Conservation (phyloP, 1,140 invertebrate genomes). For the Scaptodrosophila lebanonensis region DNA sequence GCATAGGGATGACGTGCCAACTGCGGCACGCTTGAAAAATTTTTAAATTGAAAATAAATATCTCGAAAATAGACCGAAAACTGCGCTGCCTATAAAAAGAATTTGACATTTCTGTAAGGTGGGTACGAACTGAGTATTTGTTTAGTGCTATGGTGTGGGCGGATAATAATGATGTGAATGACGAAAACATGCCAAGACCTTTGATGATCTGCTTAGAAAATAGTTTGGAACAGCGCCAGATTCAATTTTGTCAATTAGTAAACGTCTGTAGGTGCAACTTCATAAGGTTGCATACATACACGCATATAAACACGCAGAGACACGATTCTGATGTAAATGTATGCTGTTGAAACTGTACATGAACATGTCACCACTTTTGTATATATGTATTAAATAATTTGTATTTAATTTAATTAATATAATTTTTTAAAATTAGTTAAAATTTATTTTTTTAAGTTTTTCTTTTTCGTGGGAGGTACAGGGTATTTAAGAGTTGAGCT, state of each 20-base stretch:
- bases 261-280: constrained; percentile 46
- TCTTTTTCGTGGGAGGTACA: too few species aligned
- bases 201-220: constrained; percentile 58
- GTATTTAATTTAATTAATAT: constrained; percentile 25
- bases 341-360: too few species aligned
- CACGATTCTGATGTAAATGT: too few species aligned
- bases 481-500: too few species aligned
- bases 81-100: constrained; percentile 45
- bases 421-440: too few species aligned
- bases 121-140: constrained; percentile 26
- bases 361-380: too few species aligned
- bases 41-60: constrained; percentile 61
- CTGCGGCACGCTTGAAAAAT: constrained; percentile 26
- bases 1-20: too few species aligned
- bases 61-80: neutral
- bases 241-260: constrained; percentile 71
- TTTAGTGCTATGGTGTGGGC: constrained; percentile 38
- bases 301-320: neutral
- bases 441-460: too few species aligned
- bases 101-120: constrained; percentile 57
- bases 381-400: too few species aligned
- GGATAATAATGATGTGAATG: constrained; percentile 16
- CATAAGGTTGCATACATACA: constrained; percentile 56
- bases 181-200: constrained; percentile 27
- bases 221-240: constrained; percentile 59